Evolutionary conservation across 2,797 vertebrate species (phyloP).

Genomic region (Ctenopoma kingsleyae): DNA sequence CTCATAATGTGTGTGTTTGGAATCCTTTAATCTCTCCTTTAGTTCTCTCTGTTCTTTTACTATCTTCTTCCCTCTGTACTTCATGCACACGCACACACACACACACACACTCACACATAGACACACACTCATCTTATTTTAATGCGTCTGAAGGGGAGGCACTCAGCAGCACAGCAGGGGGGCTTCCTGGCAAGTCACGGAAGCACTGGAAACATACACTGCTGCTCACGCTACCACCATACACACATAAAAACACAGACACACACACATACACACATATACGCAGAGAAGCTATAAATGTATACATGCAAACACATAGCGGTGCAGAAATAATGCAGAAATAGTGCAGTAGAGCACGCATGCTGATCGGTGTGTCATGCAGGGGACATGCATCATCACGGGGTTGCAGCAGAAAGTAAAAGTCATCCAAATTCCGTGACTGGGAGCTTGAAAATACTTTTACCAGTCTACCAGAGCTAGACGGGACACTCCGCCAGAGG

Average conservation of each 20-base stretch:
- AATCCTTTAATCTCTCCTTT: constrained; percentile 67
- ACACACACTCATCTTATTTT: constrained; percentile 84
- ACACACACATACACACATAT: constrained; percentile 37
- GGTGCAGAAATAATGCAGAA: constrained; percentile 24
- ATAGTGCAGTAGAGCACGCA: constrained; percentile 3
- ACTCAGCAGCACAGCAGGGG: constrained; percentile 84
- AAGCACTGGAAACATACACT: constrained; percentile 81
- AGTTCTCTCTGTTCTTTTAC: constrained; percentile 53
- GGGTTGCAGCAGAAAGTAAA: constrained; percentile 19
- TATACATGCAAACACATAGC: constrained; percentile 31
- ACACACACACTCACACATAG: constrained; percentile 28
- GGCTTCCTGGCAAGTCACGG: constrained; percentile 83
- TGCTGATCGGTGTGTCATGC: constrained; percentile 18
- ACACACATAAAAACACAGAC: constrained; percentile 52
- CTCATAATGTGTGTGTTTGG: constrained; percentile 56
- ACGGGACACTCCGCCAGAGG: constrained; percentile 56
- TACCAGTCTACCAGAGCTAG: constrained; percentile 49
- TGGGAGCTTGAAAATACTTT: constrained; percentile 51
- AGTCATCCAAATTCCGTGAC: constrained; percentile 60
- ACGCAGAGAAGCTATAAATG: constrained; percentile 8
- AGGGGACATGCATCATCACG: constrained; percentile 17
- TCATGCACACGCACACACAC: constrained; percentile 36
- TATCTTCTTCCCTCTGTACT: constrained; percentile 34
- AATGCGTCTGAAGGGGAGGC: constrained; percentile 83
- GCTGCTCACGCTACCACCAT: constrained; percentile 73